These are phyloP conservation scores for Spodoptera litura DNA, from an alignment of 1,140 invertebrate species.

Conservation along the genomic window DNA sequence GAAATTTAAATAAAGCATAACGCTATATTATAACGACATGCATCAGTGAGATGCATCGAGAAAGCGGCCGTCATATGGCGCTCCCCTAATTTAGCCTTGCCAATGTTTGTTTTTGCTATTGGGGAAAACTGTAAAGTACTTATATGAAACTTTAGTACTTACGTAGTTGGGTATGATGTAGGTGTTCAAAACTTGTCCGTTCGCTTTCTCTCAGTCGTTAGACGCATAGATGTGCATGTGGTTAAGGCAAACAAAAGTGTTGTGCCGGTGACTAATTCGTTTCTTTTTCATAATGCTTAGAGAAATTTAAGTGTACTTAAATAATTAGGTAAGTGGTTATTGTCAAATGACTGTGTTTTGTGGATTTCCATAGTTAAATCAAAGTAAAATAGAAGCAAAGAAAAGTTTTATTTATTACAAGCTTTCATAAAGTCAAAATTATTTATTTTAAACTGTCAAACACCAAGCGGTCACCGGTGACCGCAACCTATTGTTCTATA, in stretches of 20 bases:
- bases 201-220: constrained; percentile 43
- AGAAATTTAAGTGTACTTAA: constrained; percentile 18
- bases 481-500: too few species aligned
- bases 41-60: constrained; percentile 78
- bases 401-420: too few species aligned
- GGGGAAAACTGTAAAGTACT: constrained; percentile 19
- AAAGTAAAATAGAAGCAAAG: too few species aligned
- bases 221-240: background rate
- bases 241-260: constrained; percentile 23
- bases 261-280: constrained; percentile 15
- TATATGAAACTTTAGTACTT: constrained; percentile 29
- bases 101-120: constrained; percentile 46
- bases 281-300: constrained; percentile 10
- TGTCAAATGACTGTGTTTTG: too few species aligned
- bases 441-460: too few species aligned
- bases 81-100: constrained; percentile 34
- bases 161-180: constrained; percentile 21
- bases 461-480: too few species aligned
- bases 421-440: too few species aligned
- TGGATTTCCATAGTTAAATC: too few species aligned
- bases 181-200: constrained; percentile 39
- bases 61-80: constrained; percentile 60
- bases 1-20: constrained; percentile 85
- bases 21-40: constrained; percentile 77
- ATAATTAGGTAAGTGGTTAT: background rate